phyloP scores from a whole-genome alignment of 2,113 vertebrate species.

The Notiomystis cincta region DNA sequence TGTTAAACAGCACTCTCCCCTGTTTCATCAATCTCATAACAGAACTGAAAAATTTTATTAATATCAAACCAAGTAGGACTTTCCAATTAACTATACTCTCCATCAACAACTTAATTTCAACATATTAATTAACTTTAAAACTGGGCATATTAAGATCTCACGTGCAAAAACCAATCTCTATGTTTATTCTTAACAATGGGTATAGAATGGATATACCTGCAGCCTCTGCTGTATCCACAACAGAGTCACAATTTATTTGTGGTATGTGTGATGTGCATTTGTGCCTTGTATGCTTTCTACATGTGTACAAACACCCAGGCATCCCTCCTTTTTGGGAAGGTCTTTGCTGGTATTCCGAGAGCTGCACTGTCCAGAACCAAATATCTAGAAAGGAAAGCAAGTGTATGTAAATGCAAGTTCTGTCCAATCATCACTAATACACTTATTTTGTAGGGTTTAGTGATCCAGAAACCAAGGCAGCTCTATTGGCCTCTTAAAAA shows the following conservation, averaged over 20 bases:
- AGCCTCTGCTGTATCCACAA: neutral
- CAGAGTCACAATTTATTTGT: neutral
- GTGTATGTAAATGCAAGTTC: neutral
- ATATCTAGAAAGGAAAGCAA: neutral
- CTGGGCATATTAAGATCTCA: too few relatives aligned
- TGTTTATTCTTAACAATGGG: too few relatives aligned
- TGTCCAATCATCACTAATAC: neutral
- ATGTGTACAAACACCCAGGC: fast-evolving
- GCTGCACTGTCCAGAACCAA: neutral
- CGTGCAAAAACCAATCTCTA: too few relatives aligned
- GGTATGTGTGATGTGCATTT: neutral
- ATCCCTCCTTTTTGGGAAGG: neutral
- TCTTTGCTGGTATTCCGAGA: neutral
- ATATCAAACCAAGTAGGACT: too few relatives aligned
- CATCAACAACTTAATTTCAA: too few relatives aligned
- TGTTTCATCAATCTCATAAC: too few relatives aligned
- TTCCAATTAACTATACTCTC: too few relatives aligned
- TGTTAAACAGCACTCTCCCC: too few relatives aligned
- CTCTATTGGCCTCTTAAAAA: neutral
- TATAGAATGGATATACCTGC: neutral
- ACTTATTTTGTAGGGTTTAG: neutral
- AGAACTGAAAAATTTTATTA: too few relatives aligned
- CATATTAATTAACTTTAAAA: too few relatives aligned
- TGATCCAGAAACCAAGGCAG: neutral
- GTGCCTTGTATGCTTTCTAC: neutral